Conservation (phyloP, 2,797 vertebrate species). For the Phataginus tricuspis region DNA sequence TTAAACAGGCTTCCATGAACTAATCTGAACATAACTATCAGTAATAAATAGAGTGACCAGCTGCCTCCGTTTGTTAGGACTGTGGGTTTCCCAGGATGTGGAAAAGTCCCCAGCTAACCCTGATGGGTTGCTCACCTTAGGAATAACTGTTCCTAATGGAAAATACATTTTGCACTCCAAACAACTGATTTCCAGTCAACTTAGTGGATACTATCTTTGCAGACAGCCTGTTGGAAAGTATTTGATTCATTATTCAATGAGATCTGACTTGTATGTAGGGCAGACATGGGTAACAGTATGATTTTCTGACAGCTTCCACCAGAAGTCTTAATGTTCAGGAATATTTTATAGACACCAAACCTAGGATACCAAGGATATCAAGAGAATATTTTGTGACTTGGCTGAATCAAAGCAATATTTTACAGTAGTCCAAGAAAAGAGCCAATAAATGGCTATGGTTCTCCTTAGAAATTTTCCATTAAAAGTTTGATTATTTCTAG, state of each 20-base stretch:
- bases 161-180: background rate
- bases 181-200: background rate
- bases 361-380: background rate
- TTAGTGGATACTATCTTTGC: background rate
- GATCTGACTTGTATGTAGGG: background rate
- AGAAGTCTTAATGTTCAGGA: background rate
- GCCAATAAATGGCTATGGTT: background rate
- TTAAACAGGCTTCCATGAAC: background rate
- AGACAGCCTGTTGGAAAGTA: background rate
- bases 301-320: background rate
- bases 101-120: background rate
- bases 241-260: background rate
- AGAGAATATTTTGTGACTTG: background rate
- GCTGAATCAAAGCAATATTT: slow-evolving; percentile 31
- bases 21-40: background rate
- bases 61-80: background rate
- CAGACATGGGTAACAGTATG: background rate
- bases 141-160: background rate
- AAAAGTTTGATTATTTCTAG: slow-evolving; percentile 25
- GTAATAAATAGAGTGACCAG: background rate
- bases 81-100: background rate
- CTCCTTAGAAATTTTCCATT: slow-evolving; percentile 35
- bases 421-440: background rate
- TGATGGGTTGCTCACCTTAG: background rate
- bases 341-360: slow-evolving; percentile 5